phyloP scores from a whole-genome alignment of 2,113 vertebrate species.

The Cyprinodon brontotheroides region DNA sequence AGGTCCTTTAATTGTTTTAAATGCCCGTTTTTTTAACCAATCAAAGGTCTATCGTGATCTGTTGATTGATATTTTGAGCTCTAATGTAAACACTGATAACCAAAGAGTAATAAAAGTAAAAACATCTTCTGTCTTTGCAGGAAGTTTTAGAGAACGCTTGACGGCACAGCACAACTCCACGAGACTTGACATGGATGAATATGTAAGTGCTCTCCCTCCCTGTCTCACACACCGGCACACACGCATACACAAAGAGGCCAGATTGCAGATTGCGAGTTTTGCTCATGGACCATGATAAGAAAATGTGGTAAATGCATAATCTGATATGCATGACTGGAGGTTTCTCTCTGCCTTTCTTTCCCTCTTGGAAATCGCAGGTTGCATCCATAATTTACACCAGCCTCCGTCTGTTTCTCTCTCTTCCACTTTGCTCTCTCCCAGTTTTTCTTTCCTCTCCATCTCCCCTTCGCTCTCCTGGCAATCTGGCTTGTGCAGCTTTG shows the following conservation, averaged over 20 bases:
- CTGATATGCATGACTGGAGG: slow-evolving; percentile 84
- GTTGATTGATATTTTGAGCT: neutral
- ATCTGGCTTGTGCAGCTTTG: slow-evolving; percentile 75
- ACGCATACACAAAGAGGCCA: slow-evolving; percentile 74
- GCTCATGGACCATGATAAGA: slow-evolving; percentile 78
- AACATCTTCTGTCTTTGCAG: slow-evolving; percentile 41
- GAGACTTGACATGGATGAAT: slow-evolving; percentile 57
- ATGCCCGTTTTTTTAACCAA: neutral
- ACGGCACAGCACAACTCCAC: slow-evolving; percentile 53
- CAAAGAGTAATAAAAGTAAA: slow-evolving; percentile 28
- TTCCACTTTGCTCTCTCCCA: slow-evolving; percentile 54
- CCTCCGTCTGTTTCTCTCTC: slow-evolving; percentile 74
- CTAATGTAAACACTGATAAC: slow-evolving; percentile 15
- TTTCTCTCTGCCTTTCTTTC: slow-evolving; percentile 78
- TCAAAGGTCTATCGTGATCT: neutral
- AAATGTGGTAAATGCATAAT: slow-evolving; percentile 80
- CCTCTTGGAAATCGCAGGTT: slow-evolving; percentile 80
- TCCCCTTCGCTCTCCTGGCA: slow-evolving; percentile 73
- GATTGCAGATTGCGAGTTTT: slow-evolving; percentile 74
- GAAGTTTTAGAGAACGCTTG: slow-evolving; percentile 46
- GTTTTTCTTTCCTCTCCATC: slow-evolving; percentile 47
- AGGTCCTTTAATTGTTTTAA: too few relatives aligned
- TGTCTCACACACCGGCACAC: slow-evolving; percentile 56
- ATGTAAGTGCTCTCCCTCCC: slow-evolving; percentile 39
- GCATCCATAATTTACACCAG: slow-evolving; percentile 82